Percentiles rank a stretch among this genome's conserved stretches.
Conservation (phyloP, 2,888 invertebrate species). For the Oegoconia quadripuncta region DNA sequence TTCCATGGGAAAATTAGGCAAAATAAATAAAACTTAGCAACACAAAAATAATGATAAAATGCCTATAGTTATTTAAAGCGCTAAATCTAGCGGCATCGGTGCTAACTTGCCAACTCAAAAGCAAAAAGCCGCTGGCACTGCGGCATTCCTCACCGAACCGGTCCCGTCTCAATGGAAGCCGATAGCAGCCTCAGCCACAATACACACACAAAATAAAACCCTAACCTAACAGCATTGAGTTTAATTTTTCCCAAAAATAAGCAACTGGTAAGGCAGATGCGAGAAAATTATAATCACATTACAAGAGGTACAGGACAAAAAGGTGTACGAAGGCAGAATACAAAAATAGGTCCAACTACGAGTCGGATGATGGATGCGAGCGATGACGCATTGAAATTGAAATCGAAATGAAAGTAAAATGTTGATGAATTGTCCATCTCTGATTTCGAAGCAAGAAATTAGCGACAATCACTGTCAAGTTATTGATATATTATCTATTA, state of each 20-base stretch:
- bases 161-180: slow-evolving; percentile 68
- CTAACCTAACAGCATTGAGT: slow-evolving; percentile 29
- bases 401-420: slow-evolving; percentile 3
- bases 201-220: slow-evolving; percentile 38
- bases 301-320: slow-evolving; percentile 59
- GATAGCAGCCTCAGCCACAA: slow-evolving; percentile 33
- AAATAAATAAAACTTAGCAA: too few relatives aligned
- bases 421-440: not conserved
- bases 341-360: slow-evolving; percentile 42
- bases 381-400: slow-evolving; percentile 4
- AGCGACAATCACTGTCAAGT: too few relatives aligned
- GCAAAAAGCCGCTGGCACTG: slow-evolving; percentile 55
- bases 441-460: too few relatives aligned
- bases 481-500: too few relatives aligned
- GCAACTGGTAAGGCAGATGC: slow-evolving; percentile 28
- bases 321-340: slow-evolving; percentile 62
- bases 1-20: too few relatives aligned
- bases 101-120: too few relatives aligned
- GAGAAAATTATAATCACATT: slow-evolving; percentile 64
- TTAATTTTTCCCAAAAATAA: slow-evolving; percentile 23
- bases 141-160: slow-evolving; percentile 72
- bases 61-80: not conserved
- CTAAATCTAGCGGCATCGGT: not conserved
- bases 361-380: slow-evolving; percentile 45
- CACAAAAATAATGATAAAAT: too few relatives aligned